Conservation (phyloP, 2,797 vertebrate genomes). For the Vespertilio murinus region DNA sequence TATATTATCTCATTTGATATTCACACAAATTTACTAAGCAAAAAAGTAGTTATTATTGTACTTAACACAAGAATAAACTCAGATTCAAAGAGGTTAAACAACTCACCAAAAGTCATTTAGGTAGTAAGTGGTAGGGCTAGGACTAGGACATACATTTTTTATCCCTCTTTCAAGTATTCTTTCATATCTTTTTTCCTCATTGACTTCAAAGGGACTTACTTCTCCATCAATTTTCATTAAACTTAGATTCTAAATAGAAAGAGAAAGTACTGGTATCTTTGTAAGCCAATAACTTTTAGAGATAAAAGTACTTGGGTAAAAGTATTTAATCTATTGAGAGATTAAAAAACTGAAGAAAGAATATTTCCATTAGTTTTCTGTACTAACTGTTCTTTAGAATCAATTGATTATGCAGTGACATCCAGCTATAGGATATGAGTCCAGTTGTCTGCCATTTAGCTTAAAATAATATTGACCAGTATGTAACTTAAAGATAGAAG, state of each 20-base stretch:
- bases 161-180: neutral
- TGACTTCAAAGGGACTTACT: neutral
- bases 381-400: slow-evolving; percentile 34
- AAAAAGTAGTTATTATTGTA: neutral
- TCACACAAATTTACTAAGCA: neutral
- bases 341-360: slow-evolving; percentile 12
- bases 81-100: neutral
- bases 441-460: neutral
- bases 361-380: slow-evolving; percentile 32
- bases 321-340: neutral
- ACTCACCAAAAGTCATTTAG: neutral
- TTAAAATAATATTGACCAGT: slow-evolving; percentile 55
- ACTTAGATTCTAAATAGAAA: neutral
- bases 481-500: neutral
- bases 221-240: neutral
- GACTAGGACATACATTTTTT: neutral
- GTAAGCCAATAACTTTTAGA: neutral
- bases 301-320: neutral
- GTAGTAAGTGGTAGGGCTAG: neutral
- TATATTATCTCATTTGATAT: neutral
- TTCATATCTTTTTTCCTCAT: neutral
- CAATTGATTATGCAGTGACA: neutral
- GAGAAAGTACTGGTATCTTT: neutral
- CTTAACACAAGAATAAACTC: neutral
- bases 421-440: neutral